Conservation (phyloP, 2,797 vertebrate species). For the Myiotriccus ornatus region DNA sequence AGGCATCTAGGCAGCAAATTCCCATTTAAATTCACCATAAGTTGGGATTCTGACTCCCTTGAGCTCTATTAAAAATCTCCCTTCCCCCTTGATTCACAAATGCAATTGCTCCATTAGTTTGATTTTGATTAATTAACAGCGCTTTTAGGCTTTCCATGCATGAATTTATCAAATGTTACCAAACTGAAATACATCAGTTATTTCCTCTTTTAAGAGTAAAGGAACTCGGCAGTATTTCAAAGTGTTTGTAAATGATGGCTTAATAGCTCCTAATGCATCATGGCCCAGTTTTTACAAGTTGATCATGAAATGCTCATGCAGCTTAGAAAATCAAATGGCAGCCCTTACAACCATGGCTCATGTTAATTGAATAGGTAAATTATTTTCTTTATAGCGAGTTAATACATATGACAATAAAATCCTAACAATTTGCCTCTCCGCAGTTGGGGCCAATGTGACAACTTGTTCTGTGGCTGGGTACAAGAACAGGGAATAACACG, state of each 20-base stretch:
- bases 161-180: slow-evolving; percentile 61
- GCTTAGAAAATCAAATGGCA: slow-evolving; percentile 59
- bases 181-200: slow-evolving; percentile 64
- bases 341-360: background rate
- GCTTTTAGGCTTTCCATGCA: slow-evolving; percentile 61
- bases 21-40: slow-evolving; percentile 53
- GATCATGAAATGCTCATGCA: slow-evolving; percentile 49
- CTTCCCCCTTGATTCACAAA: slow-evolving; percentile 49
- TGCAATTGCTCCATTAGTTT: slow-evolving; percentile 50
- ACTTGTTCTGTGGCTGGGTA: background rate
- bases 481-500: background rate
- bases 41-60: slow-evolving; percentile 26
- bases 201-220: slow-evolving; percentile 60
- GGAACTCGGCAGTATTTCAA: slow-evolving; percentile 24
- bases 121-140: slow-evolving; percentile 67
- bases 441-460: background rate
- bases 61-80: slow-evolving; percentile 52
- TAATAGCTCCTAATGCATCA: slow-evolving; percentile 66
- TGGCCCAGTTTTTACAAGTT: slow-evolving; percentile 56
- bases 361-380: slow-evolving; percentile 52
- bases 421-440: background rate
- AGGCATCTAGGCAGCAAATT: slow-evolving; percentile 33
- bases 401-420: slow-evolving; percentile 12
- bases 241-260: slow-evolving; percentile 61
- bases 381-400: slow-evolving; percentile 13